A percentile compares a stretch with the other conserved stretches of the same genome.
These are phyloP conservation scores for Myotis findleyi DNA, from an alignment of 2,797 vertebrate genomes.

Conservation along the genomic window DNA sequence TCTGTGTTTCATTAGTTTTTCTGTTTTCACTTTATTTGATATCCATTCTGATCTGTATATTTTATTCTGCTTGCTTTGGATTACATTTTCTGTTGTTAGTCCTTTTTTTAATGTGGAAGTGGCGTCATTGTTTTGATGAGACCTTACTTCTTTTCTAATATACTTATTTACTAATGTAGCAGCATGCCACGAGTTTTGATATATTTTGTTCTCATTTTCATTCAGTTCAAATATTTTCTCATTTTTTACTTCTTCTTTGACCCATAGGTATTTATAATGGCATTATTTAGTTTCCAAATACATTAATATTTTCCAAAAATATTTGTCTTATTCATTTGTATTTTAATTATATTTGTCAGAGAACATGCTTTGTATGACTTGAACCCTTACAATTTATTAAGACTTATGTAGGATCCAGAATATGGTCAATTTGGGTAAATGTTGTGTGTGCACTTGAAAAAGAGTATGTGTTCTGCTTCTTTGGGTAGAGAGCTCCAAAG, in stretches of 20 bases:
- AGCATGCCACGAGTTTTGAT: neutral
- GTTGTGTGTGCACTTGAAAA: neutral
- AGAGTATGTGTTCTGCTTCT: neutral
- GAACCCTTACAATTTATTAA: neutral
- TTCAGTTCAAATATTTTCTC: neutral
- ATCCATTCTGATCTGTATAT: neutral
- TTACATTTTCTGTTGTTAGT: neutral
- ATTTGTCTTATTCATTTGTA: neutral
- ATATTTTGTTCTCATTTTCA: conserved; percentile 2
- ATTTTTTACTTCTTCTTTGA: neutral
- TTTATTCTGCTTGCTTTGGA: neutral
- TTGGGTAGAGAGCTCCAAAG: neutral
- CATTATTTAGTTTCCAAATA: conserved; percentile 12
- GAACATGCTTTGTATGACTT: neutral
- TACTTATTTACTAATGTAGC: neutral
- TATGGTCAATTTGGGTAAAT: neutral
- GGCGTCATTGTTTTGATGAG: neutral
- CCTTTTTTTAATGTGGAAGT: neutral
- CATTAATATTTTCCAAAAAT: neutral
- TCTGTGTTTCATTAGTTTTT: neutral
- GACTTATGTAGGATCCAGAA: neutral
- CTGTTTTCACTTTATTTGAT: neutral
- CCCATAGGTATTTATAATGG: neutral
- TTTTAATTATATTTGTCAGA: neutral
- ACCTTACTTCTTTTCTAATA: neutral